Base-by-base conservation (phyloP, 2,797 vertebrate species). In the Tamandua tetradactyla region DNA sequence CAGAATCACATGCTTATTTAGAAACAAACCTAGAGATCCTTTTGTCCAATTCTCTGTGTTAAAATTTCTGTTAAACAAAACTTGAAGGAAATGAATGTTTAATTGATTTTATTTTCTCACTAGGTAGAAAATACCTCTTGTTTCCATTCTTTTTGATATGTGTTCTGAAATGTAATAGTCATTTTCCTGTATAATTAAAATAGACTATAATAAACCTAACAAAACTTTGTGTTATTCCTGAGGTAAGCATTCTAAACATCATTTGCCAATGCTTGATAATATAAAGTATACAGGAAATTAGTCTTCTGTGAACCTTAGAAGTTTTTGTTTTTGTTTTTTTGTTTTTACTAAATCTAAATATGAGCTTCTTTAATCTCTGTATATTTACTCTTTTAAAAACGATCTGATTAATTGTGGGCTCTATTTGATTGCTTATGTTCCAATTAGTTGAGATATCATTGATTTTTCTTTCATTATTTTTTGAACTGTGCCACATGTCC, bases 91-190 rank as follows among this genome's bases (percentile, higher is more conserved):
- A 69, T 85, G 2, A 81, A 59, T 64, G 10, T 61, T 93, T 91
- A 78, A 69, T 89, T 91, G 44, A 83, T 94, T 93, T 91, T 91
- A 87, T 89, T 91, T 96, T 93, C 91, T 92, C 30, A 61, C 30
- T 76, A 78, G 37, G 30, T 83, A 92, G 42, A 69, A 76, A 92
- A 81, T 17, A 42, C 59, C 85, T 91, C 84, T 93, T 91, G 52
- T 89, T 95, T 89, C 47, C 32, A 2, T n/a, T 47, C 23, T 81
- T 91, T 76, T 91, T 57, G 68, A 89, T 94, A 64, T 81, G 30
- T 83, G 22, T 94, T 87, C 25, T 83, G 20, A 59, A 37, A 64
- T 89, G 12, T 57, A 59, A 17, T 74, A 32, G 6, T 94, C 4
- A 81, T 89, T 87, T 89, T 90, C 37, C 49, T 89, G 2, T 47